These are phyloP conservation scores for Myioborus miniatus DNA, from an alignment of 2,797 vertebrate genomes.

Conservation along the genomic window DNA sequence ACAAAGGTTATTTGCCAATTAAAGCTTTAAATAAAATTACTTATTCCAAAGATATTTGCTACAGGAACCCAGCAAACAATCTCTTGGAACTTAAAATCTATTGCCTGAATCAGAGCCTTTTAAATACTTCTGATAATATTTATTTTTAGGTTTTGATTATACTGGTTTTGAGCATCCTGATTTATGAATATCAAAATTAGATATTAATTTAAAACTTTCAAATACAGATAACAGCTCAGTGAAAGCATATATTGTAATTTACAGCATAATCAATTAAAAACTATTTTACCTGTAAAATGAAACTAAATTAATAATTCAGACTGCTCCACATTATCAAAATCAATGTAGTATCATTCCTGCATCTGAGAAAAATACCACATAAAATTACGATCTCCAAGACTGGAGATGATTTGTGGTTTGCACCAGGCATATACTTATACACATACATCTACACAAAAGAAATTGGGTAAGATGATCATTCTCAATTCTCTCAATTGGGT, in stretches of 20 bases:
- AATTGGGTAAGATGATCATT: background rate
- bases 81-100: background rate
- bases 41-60: background rate
- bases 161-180: background rate
- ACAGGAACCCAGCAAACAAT: background rate
- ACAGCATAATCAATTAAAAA: constrained; percentile 42
- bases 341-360: constrained; percentile 40
- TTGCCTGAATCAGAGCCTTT: background rate
- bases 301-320: constrained; percentile 66
- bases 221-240: constrained; percentile 7
- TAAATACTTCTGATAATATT: background rate
- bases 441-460: background rate
- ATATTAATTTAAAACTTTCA: constrained; percentile 57
- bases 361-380: background rate
- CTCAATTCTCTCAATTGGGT: background rate
- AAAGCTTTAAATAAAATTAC: background rate
- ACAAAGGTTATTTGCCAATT: background rate
- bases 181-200: constrained; percentile 35
- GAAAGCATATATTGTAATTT: background rate
- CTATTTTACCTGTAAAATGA: constrained; percentile 39
- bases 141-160: constrained; percentile 39
- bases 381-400: constrained; percentile 1
- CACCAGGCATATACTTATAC: background rate
- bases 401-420: background rate
- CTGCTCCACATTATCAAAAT: constrained; percentile 26